Conservation (phyloP, 2,797 vertebrate genomes). For the Danionella dracula region DNA sequence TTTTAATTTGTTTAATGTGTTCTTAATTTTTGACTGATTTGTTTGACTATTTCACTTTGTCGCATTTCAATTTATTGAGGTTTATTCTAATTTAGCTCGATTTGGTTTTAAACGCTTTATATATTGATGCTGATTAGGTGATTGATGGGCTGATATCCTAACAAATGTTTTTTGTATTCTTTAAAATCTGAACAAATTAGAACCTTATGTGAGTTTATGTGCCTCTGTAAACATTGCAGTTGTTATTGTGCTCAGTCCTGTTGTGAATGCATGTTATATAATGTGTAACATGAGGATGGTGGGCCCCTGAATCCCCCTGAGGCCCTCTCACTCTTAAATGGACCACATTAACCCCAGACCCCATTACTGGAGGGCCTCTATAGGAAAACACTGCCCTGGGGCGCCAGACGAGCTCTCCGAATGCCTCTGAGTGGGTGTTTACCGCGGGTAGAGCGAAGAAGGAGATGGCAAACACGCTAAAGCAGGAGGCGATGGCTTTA, state of each 20-base stretch:
- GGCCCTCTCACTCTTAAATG: conserved; percentile 41
- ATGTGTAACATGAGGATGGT: conserved; percentile 39
- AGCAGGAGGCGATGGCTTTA: conserved; percentile 88
- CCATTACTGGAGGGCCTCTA: conserved; percentile 43
- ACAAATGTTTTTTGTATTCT: too few relatives aligned
- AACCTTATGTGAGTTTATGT: too few relatives aligned
- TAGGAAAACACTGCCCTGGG: conserved; percentile 40
- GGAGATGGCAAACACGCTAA: conserved; percentile 88
- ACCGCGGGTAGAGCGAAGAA: conserved; percentile 89
- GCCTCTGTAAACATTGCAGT: neutral
- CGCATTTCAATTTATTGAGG: too few relatives aligned
- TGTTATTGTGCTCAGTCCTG: neutral
- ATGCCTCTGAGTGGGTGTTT: conserved; percentile 54
- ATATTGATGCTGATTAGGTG: too few relatives aligned
- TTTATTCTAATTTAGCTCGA: too few relatives aligned
- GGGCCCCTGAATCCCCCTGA: conserved; percentile 31
- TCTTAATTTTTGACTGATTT: too few relatives aligned
- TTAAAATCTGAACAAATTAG: too few relatives aligned
- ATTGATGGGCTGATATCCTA: too few relatives aligned
- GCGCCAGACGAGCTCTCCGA: conserved; percentile 18
- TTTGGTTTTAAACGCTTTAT: too few relatives aligned
- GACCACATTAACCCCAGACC: conserved; percentile 46
- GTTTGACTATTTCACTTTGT: too few relatives aligned
- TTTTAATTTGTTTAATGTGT: too few relatives aligned
- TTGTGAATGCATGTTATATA: conserved; percentile 35